Evolutionary conservation across 2,888 invertebrate species (phyloP).

Genomic region (Aelia acuminata): DNA sequence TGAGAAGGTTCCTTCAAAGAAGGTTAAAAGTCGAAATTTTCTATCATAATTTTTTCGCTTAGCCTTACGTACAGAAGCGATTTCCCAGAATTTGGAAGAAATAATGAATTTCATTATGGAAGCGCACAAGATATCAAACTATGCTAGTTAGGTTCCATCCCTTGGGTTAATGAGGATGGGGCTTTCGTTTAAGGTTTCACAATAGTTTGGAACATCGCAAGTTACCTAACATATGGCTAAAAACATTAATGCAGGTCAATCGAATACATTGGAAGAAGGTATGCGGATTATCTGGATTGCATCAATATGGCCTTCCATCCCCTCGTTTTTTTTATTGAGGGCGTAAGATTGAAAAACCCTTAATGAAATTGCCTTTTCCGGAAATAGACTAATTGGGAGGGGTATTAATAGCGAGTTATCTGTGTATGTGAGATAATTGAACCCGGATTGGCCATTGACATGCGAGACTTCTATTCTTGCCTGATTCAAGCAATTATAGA

Average conservation of each 20-base stretch:
- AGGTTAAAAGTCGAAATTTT: too few species aligned
- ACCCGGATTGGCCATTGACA: constrained; percentile 12
- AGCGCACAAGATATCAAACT: too few species aligned
- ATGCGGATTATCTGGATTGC: neutral
- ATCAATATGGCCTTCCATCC: neutral
- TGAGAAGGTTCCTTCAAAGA: too few species aligned
- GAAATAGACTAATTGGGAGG: neutral
- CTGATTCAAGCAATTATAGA: constrained; percentile 12
- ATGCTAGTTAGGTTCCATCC: too few species aligned
- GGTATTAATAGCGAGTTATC: constrained; percentile 21
- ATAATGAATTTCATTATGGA: too few species aligned
- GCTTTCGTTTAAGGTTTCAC: too few species aligned
- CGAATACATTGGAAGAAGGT: neutral
- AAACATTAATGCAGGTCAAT: neutral
- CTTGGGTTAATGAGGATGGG: too few species aligned
- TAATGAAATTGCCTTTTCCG: constrained; percentile 10
- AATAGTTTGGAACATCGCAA: too few species aligned
- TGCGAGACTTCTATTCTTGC: constrained; percentile 16
- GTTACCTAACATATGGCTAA: too few species aligned
- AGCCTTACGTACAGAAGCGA: too few species aligned
- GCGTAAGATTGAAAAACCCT: neutral
- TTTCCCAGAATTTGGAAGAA: too few species aligned
- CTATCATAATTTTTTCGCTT: too few species aligned
- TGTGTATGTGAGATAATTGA: constrained; percentile 10
- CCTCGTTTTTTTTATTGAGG: neutral